phyloP scores from a whole-genome alignment of 2,797 vertebrate species.

The Tangara arthus region DNA sequence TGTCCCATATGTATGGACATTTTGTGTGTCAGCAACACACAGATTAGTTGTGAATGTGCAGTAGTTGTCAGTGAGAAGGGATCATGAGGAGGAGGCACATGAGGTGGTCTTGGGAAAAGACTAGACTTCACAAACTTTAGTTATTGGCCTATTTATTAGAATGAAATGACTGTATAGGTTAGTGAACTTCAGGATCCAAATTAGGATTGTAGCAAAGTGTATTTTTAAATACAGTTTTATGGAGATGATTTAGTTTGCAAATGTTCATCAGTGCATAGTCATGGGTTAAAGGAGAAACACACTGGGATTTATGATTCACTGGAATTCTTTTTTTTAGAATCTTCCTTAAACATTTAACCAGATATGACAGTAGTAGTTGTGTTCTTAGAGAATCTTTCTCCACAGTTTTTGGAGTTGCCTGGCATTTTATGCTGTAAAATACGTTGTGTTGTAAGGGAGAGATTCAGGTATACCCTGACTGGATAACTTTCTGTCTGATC shows the following conservation, averaged over 20 bases:
- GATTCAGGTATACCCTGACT: background rate
- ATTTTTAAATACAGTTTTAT: background rate
- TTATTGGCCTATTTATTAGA: background rate
- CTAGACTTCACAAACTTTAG: background rate
- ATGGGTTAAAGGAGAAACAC: background rate
- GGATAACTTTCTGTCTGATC: background rate
- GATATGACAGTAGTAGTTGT: background rate
- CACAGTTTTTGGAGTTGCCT: background rate
- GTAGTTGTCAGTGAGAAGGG: background rate
- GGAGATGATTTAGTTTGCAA: background rate
- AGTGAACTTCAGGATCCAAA: background rate
- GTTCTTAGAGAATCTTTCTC: background rate
- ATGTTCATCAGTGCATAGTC: accelerated
- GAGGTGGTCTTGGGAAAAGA: background rate
- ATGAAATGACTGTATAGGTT: background rate
- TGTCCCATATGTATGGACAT: background rate
- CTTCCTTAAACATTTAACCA: background rate
- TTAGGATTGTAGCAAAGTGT: background rate
- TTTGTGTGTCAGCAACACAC: accelerated
- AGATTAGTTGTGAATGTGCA: background rate
- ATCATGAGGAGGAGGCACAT: background rate
- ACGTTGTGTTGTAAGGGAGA: background rate
- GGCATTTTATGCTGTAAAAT: background rate
- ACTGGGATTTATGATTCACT: background rate
- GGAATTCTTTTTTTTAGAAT: background rate